Base-by-base conservation (phyloP, 2,888 invertebrate species). In the Rhopalosiphum nymphaeae region DNA sequence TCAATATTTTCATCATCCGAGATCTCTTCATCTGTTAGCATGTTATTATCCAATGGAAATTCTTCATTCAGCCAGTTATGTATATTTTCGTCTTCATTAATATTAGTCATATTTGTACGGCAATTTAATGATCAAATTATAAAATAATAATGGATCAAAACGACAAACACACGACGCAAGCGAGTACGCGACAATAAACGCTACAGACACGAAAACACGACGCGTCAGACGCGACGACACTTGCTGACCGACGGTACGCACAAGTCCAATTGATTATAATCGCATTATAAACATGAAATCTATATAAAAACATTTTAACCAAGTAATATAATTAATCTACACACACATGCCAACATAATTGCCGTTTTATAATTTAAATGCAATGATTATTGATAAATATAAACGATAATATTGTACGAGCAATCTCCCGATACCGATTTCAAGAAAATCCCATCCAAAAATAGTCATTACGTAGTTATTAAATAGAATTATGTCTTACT, bases 21-120 rank as follows among this genome's bases (percentile, higher is more conserved):
- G 10, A 49, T n/a, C 87, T 87, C 87, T 87, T 87, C 87, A 53
- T 46, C 87, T 49, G 87, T 87, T 87, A n/a, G 49, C 29, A 49
- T 87, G n/a, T 49, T 87, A n/a, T 87, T 87, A 87, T 87, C 87
- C 49, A 87, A 87, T 87, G 53, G 87, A 87, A 87, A 49, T 87
- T 87, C 87, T 87, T 87, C 87, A 87, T 49, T 46, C n/a, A 87
- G 53, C 87, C 87, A 87, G 13, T 87, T 21, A 87, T 87, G 29
- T 87, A 87, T 49, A 53, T 49, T 49, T 29, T 87, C n/a, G 1
- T 21, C n/a, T 46, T 87, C 49, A 53, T 87, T 87, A 87, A 49
- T 26, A 87, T 53, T 26, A 87, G 46, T n/a, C 53, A 87, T 87
- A 29, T 26, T 87, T 87, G n/a, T 4, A 87, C n/a, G 21, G n/a